Percentiles rank a stretch among this genome's conserved stretches.
These are phyloP conservation scores for Picathartes gymnocephalus DNA, from an alignment of 2,113 vertebrate genomes.

Conservation along the genomic window DNA sequence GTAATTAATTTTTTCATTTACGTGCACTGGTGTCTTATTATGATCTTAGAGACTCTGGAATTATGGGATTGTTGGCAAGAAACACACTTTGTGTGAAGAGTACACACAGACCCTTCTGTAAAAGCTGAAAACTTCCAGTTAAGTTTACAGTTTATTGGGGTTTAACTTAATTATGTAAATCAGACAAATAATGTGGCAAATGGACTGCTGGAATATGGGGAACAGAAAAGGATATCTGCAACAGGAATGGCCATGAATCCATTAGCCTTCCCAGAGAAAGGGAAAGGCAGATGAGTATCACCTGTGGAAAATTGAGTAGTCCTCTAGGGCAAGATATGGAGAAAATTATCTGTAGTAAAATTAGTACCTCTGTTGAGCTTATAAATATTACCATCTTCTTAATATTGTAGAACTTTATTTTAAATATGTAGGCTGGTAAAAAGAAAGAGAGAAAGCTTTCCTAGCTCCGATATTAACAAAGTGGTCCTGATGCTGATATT, in stretches of 20 bases:
- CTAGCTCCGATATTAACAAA: background rate
- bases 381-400: background rate
- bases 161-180: background rate
- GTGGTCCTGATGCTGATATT: background rate
- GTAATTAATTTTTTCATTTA: background rate
- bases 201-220: background rate
- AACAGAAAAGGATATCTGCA: background rate
- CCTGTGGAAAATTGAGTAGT: background rate
- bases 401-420: background rate
- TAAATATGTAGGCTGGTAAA: background rate
- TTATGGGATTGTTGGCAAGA: background rate
- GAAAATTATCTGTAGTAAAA: background rate
- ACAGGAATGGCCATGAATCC: background rate
- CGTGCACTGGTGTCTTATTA: rapidly evolving
- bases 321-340: background rate
- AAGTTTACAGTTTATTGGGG: background rate
- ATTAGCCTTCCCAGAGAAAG: background rate
- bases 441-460: background rate
- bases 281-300: background rate
- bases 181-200: background rate
- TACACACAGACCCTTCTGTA: background rate
- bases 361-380: background rate
- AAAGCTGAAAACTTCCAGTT: background rate
- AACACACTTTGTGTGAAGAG: background rate
- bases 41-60: background rate